Percentiles rank a stretch among this genome's conserved stretches.
phyloP scores from a whole-genome alignment of 2,113 vertebrate species.

The Colinus virginianus region DNA sequence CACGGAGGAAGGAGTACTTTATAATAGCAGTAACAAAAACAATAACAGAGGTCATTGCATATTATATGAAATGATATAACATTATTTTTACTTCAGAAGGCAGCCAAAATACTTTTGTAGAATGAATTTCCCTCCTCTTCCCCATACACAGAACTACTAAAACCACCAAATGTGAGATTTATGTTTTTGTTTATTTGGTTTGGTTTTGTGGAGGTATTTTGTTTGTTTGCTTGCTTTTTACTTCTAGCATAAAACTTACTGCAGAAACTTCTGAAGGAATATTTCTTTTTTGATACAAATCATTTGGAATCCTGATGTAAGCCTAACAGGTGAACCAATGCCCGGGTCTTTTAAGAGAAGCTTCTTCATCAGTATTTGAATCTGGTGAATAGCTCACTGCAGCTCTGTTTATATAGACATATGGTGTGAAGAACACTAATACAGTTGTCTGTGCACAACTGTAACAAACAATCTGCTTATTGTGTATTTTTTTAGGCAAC shows the following conservation, averaged over 20 bases:
- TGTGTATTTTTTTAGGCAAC: slow-evolving; percentile 68
- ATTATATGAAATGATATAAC: background rate
- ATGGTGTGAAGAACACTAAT: slow-evolving; percentile 65
- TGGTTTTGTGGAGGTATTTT: background rate
- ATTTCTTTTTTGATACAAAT: slow-evolving; percentile 33
- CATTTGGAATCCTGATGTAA: slow-evolving; percentile 35
- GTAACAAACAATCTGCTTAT: slow-evolving; percentile 73
- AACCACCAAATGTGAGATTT: background rate
- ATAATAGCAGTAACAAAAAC: background rate
- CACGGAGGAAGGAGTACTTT: background rate
- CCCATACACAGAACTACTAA: background rate
- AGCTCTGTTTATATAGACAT: slow-evolving; percentile 61
- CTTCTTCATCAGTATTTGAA: slow-evolving; percentile 58
- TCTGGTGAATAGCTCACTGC: slow-evolving; percentile 59
- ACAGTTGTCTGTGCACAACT: slow-evolving; percentile 78
- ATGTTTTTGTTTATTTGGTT: background rate
- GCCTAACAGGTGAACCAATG: slow-evolving; percentile 62
- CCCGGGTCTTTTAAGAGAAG: slow-evolving; percentile 56
- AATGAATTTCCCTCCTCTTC: background rate
- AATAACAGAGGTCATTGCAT: background rate
- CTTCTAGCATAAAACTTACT: background rate
- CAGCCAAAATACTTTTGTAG: background rate
- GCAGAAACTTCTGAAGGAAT: slow-evolving; percentile 26
- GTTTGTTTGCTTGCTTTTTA: background rate
- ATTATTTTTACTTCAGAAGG: background rate